Base-by-base conservation (phyloP, 2,888 invertebrate genomes). In the Diarsia mendica region DNA sequence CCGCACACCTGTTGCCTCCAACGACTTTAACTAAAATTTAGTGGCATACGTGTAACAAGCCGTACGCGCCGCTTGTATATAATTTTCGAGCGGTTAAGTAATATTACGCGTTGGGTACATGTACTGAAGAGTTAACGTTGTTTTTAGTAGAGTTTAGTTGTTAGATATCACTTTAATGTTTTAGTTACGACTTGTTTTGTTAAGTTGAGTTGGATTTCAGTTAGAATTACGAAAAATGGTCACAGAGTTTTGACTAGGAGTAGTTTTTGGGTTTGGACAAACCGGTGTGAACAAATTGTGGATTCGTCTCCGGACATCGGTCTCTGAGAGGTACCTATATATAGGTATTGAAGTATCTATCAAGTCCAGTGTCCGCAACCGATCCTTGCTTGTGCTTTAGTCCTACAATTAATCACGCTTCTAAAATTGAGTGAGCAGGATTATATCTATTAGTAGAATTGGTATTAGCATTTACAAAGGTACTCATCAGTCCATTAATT, bases 11-110 rank as follows among this genome's bases (percentile, higher is more conserved):
- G 96, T 95, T 96, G 96, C 95, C 92, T 77, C 80, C 87, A 90
- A 92, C 93, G 93, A 94, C 93, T 94, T 93, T 93, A 95, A 95
- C 95, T 95, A 92, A 95, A 95, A 95, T 95, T 95, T 95, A 95
- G 94, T 94, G 89, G 89, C 92, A 93, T 93, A 95, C 94, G 94
- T 95, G 95, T 93, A 91, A 92, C 92, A 90, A 91, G 91, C 92
- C 91, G 90, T 90, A 91, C 89, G 92, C 92, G 91, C 91, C 92
- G 93, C 93, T 94, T 94, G 94, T 94, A 92, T 93, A 93, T 94
- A 94, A 95, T 95, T 95, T 93, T 93, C 90, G 85, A 91, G 92
- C 90, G 93, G 93, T 94, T 93, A 91, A 93, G 93, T 94, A 92
- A 92, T 91, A 93, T 93, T 90, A 92, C 90, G 89, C 90, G 90